phyloP scores from a whole-genome alignment of 1,140 invertebrate genomes.

The Zaprionus taronus region DNA sequence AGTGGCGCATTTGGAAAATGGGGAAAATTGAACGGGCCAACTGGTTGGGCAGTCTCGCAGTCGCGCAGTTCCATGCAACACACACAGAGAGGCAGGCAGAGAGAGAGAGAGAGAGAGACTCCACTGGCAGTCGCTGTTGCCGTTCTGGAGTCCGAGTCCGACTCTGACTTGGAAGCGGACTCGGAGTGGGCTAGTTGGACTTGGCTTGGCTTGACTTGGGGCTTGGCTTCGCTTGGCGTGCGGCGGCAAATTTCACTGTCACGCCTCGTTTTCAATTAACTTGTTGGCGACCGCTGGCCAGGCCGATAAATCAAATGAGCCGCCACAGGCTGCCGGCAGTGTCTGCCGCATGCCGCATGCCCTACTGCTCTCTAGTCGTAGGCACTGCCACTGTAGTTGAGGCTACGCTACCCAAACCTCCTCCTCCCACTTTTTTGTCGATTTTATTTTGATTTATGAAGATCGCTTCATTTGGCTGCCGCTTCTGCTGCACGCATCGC shows the following conservation, averaged over 20 bases:
- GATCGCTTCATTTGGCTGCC: conserved; percentile 68
- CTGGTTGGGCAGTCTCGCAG: not conserved
- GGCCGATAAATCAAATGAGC: conserved; percentile 73
- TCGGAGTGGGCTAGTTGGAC: conserved; percentile 3
- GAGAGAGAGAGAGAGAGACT: not conserved
- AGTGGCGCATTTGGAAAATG: conserved; percentile 80
- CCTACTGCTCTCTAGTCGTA: too few relatives aligned
- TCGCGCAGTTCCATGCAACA: not conserved
- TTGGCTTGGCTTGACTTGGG: not conserved
- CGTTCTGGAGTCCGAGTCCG: conserved; percentile 2
- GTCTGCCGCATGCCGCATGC: conserved; percentile 6
- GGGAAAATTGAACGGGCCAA: conserved; percentile 51
- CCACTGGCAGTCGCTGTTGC: not conserved
- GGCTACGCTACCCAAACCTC: not conserved
- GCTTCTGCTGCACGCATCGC: conserved; percentile 35
- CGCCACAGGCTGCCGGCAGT: conserved; percentile 23
- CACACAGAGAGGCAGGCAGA: not conserved
- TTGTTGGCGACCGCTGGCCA: conserved; percentile 69
- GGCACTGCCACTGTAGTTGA: not conserved
- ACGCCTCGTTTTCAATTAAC: conserved; percentile 81
- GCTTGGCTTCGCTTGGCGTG: conserved; percentile 38
- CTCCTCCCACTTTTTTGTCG: not conserved
- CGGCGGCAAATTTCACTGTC: conserved; percentile 80
- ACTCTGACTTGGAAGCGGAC: not conserved
- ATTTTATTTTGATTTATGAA: conserved; percentile 73